A percentile compares a stretch with the other conserved stretches of the same genome.
Evolutionary conservation across 2,797 vertebrate genomes (phyloP).

Genomic region (Catharus ustulatus): DNA sequence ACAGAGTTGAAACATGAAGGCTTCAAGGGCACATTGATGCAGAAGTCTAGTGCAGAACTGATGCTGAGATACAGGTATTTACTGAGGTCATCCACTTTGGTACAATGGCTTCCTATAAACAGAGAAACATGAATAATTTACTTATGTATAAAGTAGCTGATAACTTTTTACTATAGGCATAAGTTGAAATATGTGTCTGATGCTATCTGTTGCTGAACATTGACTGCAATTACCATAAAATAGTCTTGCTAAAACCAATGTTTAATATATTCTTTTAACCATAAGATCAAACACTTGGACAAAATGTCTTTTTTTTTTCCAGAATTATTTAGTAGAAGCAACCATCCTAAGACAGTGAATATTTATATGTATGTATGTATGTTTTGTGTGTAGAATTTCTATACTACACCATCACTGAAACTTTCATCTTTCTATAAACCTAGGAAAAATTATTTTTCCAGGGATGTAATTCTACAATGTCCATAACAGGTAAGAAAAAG

Average conservation of each 20-base stretch:
- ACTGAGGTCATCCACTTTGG: background rate
- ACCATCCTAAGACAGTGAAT: background rate
- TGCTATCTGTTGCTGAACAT: background rate
- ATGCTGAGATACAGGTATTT: conserved; percentile 7
- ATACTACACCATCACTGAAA: background rate
- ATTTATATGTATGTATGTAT: background rate
- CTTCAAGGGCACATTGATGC: conserved; percentile 51
- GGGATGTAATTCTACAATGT: background rate
- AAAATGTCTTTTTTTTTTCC: background rate
- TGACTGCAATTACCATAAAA: background rate
- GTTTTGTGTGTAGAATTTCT: background rate
- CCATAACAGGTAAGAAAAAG: background rate
- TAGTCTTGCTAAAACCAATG: background rate
- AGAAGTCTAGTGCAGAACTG: background rate
- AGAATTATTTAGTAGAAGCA: background rate
- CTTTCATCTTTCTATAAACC: background rate
- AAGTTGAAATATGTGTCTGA: background rate
- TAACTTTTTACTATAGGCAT: background rate
- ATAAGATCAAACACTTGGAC: background rate
- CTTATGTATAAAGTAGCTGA: background rate
- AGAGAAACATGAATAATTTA: conserved; percentile 29
- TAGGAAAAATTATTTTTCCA: background rate
- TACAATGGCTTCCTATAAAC: background rate
- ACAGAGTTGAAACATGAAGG: background rate
- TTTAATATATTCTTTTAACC: background rate